Conservation (phyloP, 1,140 invertebrate genomes). For the Camponotus vicinus region DNA sequence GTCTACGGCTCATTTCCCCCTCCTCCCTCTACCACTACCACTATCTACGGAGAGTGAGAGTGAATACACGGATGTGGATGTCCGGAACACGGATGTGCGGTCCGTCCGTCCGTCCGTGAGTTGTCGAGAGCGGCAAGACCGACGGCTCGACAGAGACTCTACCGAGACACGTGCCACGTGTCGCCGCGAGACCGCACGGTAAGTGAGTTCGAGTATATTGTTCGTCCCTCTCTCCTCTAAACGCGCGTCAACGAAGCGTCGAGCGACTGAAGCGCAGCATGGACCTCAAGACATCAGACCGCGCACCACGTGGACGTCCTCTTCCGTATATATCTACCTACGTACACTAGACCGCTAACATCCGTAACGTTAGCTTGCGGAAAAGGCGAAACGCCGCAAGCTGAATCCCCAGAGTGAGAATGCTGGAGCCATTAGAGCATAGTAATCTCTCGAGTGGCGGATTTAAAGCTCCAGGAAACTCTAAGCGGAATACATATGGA, state of each 20-base stretch:
- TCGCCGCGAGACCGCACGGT: slow-evolving; percentile 50
- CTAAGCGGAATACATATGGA: not conserved
- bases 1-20: slow-evolving; percentile 79
- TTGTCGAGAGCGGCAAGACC: slow-evolving; percentile 59
- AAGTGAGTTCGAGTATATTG: slow-evolving; percentile 51
- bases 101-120: slow-evolving; percentile 34
- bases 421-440: not conserved
- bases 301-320: not conserved
- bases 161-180: slow-evolving; percentile 42
- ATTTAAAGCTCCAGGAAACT: not conserved
- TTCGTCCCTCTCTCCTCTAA: slow-evolving; percentile 16
- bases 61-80: slow-evolving; percentile 62
- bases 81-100: slow-evolving; percentile 57
- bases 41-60: slow-evolving; percentile 72
- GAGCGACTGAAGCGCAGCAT: slow-evolving; percentile 5
- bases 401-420: slow-evolving; percentile 22
- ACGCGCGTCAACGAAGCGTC: not conserved
- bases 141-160: slow-evolving; percentile 27
- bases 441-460: not conserved
- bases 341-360: slow-evolving; percentile 25
- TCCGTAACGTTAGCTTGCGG: slow-evolving; percentile 19
- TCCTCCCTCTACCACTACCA: slow-evolving; percentile 68
- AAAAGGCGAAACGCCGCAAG: not conserved
- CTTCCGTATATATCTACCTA: not conserved
- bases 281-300: slow-evolving; percentile 38